Percentiles rank a stretch among this genome's conserved stretches.
Conservation (phyloP, 2,797 vertebrate genomes). For the Pangasius macronema region DNA sequence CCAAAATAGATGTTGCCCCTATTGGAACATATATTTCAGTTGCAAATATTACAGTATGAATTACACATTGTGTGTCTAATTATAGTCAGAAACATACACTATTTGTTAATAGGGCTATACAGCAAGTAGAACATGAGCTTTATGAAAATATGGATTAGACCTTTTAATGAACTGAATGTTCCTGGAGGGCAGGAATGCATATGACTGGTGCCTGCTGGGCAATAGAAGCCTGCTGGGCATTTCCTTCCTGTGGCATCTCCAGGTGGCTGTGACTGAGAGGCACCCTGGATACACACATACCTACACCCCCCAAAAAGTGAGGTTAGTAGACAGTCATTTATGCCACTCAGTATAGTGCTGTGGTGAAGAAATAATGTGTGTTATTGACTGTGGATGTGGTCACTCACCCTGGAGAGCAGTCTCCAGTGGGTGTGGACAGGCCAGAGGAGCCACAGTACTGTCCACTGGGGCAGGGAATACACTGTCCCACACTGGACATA, state of each 20-base stretch:
- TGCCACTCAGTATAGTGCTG: neutral
- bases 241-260: constrained; percentile 66
- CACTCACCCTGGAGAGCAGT: constrained; percentile 77
- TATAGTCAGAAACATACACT: neutral
- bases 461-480: constrained; percentile 77
- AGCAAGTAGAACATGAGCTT: neutral
- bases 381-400: neutral
- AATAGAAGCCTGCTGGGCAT: constrained; percentile 77
- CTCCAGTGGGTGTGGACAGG: constrained; percentile 71
- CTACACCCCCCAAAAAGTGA: constrained; percentile 54
- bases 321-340: constrained; percentile 20
- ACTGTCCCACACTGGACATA: constrained; percentile 68
- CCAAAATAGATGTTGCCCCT: constrained; percentile 72
- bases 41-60: neutral
- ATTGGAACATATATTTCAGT: constrained; percentile 11
- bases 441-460: constrained; percentile 75
- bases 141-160: constrained; percentile 58
- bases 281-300: constrained; percentile 74
- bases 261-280: constrained; percentile 70
- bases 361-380: neutral
- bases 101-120: neutral
- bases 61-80: neutral
- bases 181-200: constrained; percentile 76
- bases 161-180: constrained; percentile 71
- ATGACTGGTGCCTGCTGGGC: constrained; percentile 69